Base-by-base conservation (phyloP, 2,797 vertebrate species). In the Enteromius argenteus region DNA sequence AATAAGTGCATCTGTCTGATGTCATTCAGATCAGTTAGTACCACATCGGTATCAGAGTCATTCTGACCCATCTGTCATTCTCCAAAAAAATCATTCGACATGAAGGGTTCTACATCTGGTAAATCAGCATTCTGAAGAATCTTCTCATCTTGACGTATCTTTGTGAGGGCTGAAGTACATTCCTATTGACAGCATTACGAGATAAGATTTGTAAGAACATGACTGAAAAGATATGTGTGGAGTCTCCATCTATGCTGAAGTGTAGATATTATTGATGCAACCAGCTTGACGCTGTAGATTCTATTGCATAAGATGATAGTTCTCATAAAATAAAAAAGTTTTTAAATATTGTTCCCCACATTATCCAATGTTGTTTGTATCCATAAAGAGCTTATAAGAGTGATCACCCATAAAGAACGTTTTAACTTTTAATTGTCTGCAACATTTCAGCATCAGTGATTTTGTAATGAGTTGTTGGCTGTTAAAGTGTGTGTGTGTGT, bases 61-160 rank as follows among this genome's bases (percentile, higher is more conserved):
- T 53, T 53, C 6, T 21, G 7, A 21, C 9, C 9, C 4, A 5
- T 60, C 13, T 23, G 10, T 13, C 10, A 60, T 23, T 60, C 1
- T 60, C 4, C 11, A 32, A 23, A 60, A 62, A 27, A 27, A 27
- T n/a, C 0, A 5, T 62, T 27, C 27, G 30, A 30, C 13, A 27
- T 30, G 58, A 1, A 3, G 2, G 23, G 23, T 62, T 62, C 2
- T 14, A 30, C 27, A 62, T 62, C 23, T 62, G 58, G 5, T 30
- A 30, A 30, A 62, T 13, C 58, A 30, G 23, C 58, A 62, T 62
- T 62, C 58, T 62, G 23, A 5, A 30, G 58, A 15, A 15, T 46
- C 58, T 39, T 80, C 49, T 42, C 51, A 81, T 81, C 79, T 71
- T 81, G 67, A 81, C 19, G 17, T 60, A 72, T 60, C 1, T 72